Evolutionary conservation across 2,888 invertebrate species (phyloP).

Genomic region (Diaperis boleti): DNA sequence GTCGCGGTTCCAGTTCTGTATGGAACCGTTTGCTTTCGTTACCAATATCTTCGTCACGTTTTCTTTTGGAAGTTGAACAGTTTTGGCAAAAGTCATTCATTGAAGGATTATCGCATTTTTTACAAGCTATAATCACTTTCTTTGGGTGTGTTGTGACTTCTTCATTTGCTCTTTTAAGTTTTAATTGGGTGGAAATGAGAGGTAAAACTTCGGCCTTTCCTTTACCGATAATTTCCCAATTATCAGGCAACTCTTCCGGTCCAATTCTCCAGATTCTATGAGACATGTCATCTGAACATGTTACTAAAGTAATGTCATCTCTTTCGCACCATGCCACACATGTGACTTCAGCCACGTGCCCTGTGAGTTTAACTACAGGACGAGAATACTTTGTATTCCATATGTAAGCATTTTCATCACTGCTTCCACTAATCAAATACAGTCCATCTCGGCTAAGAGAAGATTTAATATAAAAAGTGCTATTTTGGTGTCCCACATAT

Average conservation of each 20-base stretch:
- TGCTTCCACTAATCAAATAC: slow-evolving; percentile 90
- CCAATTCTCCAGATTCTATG: slow-evolving; percentile 83
- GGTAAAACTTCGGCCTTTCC: slow-evolving; percentile 58
- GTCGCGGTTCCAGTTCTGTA: slow-evolving; percentile 65
- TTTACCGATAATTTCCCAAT: slow-evolving; percentile 54
- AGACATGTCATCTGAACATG: slow-evolving; percentile 86
- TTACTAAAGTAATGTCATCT: slow-evolving; percentile 76
- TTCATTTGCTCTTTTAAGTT: slow-evolving; percentile 13
- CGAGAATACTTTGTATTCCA: slow-evolving; percentile 79
- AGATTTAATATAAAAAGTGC: slow-evolving; percentile 88
- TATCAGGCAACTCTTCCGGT: slow-evolving; percentile 64
- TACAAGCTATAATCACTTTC: slow-evolving; percentile 49
- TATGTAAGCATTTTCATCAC: slow-evolving; percentile 87
- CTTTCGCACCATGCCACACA: slow-evolving; percentile 83
- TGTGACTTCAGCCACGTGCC: slow-evolving; percentile 89
- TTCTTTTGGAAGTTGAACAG: slow-evolving; percentile 55
- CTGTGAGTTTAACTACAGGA: slow-evolving; percentile 78
- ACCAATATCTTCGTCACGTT: slow-evolving; percentile 42
- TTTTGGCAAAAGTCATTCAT: slow-evolving; percentile 52
- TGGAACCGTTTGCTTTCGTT: slow-evolving; percentile 64
- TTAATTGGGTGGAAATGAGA: slow-evolving; percentile 23
- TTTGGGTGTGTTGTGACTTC: slow-evolving; percentile 41
- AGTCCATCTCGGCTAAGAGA: slow-evolving; percentile 83
- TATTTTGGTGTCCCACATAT: slow-evolving; percentile 81
- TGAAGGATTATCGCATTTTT: slow-evolving; percentile 39